These are phyloP conservation scores for Laodelphax striatellus DNA, from an alignment of 1,140 invertebrate species.

Conservation along the genomic window DNA sequence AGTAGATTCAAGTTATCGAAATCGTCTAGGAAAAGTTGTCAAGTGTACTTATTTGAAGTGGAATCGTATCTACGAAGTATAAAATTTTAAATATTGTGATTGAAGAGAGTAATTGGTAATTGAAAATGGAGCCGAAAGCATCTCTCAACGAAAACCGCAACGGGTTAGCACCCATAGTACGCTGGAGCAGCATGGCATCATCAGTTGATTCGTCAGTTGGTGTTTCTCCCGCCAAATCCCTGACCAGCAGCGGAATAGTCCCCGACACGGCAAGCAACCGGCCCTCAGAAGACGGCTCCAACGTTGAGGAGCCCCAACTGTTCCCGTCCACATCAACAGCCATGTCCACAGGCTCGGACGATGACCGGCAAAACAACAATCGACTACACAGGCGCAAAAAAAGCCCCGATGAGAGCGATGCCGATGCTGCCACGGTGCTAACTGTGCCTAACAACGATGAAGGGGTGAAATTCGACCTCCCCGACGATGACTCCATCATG, in stretches of 20 bases:
- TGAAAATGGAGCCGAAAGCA: background rate
- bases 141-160: conserved; percentile 4
- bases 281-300: conserved; percentile 23
- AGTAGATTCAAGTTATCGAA: no score
- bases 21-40: no score
- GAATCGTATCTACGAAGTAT: no score
- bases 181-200: conserved; percentile 29
- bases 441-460: conserved; percentile 4
- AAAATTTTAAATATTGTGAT: no score
- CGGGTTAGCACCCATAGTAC: conserved; percentile 29
- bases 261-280: conserved; percentile 16
- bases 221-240: conserved; percentile 14
- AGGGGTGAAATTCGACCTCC: conserved; percentile 11
- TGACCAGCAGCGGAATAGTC: conserved; percentile 27
- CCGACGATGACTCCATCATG: conserved; percentile 17
- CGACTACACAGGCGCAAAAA: background rate
- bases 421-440: background rate
- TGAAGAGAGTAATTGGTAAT: no score
- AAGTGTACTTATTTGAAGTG: no score
- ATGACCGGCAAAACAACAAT: background rate
- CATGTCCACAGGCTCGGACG: conserved; percentile 8
- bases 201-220: conserved; percentile 19
- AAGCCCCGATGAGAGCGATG: background rate
- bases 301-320: conserved; percentile 25
- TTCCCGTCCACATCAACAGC: conserved; percentile 21